These are phyloP conservation scores for Drosophila buzzatii DNA, from an alignment of 2,888 invertebrate species.

Conservation along the genomic window DNA sequence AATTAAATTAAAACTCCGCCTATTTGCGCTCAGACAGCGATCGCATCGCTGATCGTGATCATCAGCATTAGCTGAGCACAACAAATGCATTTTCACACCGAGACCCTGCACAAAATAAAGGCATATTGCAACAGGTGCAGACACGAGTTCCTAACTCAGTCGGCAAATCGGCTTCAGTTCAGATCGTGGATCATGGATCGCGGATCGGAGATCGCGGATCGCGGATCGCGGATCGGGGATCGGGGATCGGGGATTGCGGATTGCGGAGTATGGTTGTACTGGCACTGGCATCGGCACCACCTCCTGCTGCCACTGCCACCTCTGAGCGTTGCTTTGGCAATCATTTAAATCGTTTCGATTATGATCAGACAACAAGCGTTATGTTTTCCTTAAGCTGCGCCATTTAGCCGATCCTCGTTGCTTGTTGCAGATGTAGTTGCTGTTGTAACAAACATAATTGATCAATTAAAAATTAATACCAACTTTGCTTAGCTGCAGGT, in stretches of 20 bases:
- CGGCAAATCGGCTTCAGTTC: background rate
- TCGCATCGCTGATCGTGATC: slow-evolving; percentile 58
- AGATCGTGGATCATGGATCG: slow-evolving; percentile 39
- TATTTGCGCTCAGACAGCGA: slow-evolving; percentile 65
- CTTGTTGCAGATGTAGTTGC: slow-evolving; percentile 22
- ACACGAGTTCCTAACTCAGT: slow-evolving; percentile 39
- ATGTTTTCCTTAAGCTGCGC: slow-evolving; percentile 63
- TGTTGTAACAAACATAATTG: slow-evolving; percentile 64
- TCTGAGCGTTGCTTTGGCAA: slow-evolving; percentile 54
- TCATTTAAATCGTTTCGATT: slow-evolving; percentile 77
- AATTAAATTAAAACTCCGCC: slow-evolving; percentile 80
- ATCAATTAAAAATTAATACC: slow-evolving; percentile 79
- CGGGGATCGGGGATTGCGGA: slow-evolving; percentile 31
- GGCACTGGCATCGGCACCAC: background rate
- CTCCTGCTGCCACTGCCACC: slow-evolving; percentile 25
- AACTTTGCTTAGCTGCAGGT: slow-evolving; percentile 69
- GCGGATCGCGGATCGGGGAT: slow-evolving; percentile 22
- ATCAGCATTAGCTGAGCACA: slow-evolving; percentile 59
- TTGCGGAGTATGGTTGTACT: background rate
- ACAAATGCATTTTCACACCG: slow-evolving; percentile 76
- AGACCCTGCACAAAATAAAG: slow-evolving; percentile 21
- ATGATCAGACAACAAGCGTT: slow-evolving; percentile 72
- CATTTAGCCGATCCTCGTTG: slow-evolving; percentile 34
- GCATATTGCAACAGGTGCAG: slow-evolving; percentile 60
- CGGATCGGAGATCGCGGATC: slow-evolving; percentile 30